These are phyloP conservation scores for Sphaerophoria rueppellii DNA, from an alignment of 2,888 invertebrate genomes.

Conservation along the genomic window DNA sequence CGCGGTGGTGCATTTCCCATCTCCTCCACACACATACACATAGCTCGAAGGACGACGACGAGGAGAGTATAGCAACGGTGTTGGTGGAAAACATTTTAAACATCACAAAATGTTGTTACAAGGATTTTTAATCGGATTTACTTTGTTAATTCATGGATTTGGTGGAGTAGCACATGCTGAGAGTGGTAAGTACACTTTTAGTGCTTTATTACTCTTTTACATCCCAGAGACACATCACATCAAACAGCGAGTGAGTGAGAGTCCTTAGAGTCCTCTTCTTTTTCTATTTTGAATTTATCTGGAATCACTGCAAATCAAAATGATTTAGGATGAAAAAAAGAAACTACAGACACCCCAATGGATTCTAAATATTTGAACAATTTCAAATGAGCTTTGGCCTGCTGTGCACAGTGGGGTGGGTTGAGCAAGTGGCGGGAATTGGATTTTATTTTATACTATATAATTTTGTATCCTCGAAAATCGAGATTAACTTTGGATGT, in stretches of 20 bases:
- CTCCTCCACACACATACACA: not conserved
- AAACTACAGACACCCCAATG: conserved; percentile 5
- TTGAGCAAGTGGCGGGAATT: not conserved
- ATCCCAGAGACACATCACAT: not conserved
- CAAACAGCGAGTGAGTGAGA: conserved; percentile 2
- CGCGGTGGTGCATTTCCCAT: conserved; percentile 40
- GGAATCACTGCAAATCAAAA: conserved; percentile 19
- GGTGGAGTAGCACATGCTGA: conserved; percentile 76
- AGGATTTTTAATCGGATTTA: conserved; percentile 79
- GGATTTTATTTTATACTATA: conserved; percentile 10
- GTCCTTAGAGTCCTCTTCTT: conserved; percentile 14
- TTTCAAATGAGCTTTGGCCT: conserved; percentile 4
- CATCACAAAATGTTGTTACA: conserved; percentile 73
- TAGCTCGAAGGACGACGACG: conserved; percentile 1
- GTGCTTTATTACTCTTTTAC: conserved; percentile 4
- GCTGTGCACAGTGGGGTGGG: not conserved
- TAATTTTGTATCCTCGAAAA: conserved; percentile 2
- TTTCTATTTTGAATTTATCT: not conserved
- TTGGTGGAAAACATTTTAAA: conserved; percentile 72
- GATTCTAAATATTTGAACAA: conserved; percentile 35
- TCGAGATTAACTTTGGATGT: conserved; percentile 27
- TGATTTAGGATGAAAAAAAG: conserved; percentile 38
- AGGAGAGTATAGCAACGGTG: conserved; percentile 54
- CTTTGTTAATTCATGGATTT: conserved; percentile 78
- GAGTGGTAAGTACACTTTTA: conserved; percentile 77